These are phyloP conservation scores for Amphipoea lucens DNA, from an alignment of 2,888 invertebrate species.

Conservation along the genomic window DNA sequence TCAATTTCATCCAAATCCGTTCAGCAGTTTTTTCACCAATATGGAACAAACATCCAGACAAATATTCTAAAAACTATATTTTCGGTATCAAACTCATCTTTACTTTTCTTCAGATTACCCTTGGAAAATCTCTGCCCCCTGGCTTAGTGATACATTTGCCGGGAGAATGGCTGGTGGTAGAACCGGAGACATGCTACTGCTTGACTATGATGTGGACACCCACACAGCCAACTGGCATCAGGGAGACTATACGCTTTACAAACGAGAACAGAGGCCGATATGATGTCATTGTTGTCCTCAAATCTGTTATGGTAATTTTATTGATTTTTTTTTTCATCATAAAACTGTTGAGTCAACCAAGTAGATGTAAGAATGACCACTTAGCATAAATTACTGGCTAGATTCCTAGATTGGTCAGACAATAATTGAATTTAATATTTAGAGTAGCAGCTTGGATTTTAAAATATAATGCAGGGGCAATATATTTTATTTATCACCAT, in stretches of 20 bases:
- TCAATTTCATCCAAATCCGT: not conserved
- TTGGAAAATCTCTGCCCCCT: slow-evolving; percentile 85
- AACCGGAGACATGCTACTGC: slow-evolving; percentile 88
- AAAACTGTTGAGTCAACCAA: not conserved
- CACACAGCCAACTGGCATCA: slow-evolving; percentile 88
- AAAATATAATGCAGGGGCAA: not conserved
- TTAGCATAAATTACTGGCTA: slow-evolving; percentile 2
- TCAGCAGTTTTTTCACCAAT: not conserved
- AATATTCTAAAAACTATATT: not conserved
- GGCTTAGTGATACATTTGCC: slow-evolving; percentile 91
- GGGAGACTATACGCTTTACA: slow-evolving; percentile 91
- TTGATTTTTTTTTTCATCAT: not conserved
- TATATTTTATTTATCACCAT: no score
- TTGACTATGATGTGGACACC: slow-evolving; percentile 93
- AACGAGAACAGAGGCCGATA: slow-evolving; percentile 92
- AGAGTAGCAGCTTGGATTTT: not conserved
- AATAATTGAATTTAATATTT: not conserved
- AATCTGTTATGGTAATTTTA: slow-evolving; percentile 86
- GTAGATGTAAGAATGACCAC: not conserved
- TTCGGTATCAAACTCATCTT: not conserved
- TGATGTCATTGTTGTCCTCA: slow-evolving; percentile 92
- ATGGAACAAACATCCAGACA: not conserved
- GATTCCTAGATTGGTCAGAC: not conserved
- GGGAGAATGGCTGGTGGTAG: slow-evolving; percentile 89
- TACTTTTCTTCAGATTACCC: slow-evolving; percentile 76